Base-by-base conservation (phyloP, 2,888 invertebrate genomes). In the Hesperia comma region DNA sequence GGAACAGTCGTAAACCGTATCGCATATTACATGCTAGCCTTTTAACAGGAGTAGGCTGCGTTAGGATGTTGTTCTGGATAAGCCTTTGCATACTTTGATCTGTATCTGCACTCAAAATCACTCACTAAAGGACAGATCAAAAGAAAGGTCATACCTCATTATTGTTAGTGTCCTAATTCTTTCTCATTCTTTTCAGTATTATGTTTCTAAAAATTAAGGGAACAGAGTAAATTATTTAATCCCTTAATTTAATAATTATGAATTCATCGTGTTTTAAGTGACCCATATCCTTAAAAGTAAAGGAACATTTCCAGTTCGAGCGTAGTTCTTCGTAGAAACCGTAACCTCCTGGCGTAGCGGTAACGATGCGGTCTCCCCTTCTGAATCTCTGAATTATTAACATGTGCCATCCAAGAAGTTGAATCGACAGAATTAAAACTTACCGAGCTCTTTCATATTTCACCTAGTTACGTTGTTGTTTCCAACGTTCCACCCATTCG, bases 371-470 rank as follows among this genome's bases (percentile, higher is more conserved):
- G 85, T 82, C 77, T 78, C 78, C 79, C 83, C 81, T 75, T 70
- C 80, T 75, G 75, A 54, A 71, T 74, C 72, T 67, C 75, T 90
- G 85, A 89, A 90, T 90, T 89, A 89, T 90, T 90, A 85, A 90
- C 84, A 80, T 78, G 75, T 79, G 86, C 86, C 85, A 88, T 90
- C 86, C 82, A 79, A 84, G 83, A 85, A 89, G 83, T 89, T 88
- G 86, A 86, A 88, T 88, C 85, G 85, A 84, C 87, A 82, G 83
- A 87, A 90, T 89, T 90, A 89, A 89, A 88, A 90, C 86, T 88
- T 86, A 83, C 83, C 77, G 71, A 83, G 80, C 81, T 86, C 81
- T 84, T 88, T 86, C 85, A 89, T 87, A 87, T 85, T 88, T 87
- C 84, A 86, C 82, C 79, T 79, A 81, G 78, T 83, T 80, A 80